A percentile compares a stretch with the other conserved stretches of the same genome.
Evolutionary conservation across 2,113 vertebrate genomes (phyloP).

Genomic region (Erythrocercus mccallii): DNA sequence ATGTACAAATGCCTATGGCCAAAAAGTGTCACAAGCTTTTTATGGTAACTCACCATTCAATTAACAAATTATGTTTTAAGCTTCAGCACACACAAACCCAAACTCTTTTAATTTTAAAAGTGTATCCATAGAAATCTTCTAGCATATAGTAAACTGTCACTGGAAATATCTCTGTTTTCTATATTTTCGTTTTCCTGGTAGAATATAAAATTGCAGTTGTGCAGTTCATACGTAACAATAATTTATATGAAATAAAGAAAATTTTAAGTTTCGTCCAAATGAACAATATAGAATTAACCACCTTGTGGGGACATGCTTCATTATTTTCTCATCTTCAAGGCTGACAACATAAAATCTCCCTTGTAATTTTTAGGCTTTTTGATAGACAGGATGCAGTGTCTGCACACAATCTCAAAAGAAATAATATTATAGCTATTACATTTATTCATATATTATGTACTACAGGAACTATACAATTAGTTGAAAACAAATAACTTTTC

Average conservation of each 20-base stretch:
- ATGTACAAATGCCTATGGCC: not conserved
- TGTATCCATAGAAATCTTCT: not conserved
- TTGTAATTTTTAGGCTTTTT: not conserved
- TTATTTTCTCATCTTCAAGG: slow-evolving; percentile 26
- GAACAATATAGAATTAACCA: not conserved
- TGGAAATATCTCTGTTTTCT: not conserved
- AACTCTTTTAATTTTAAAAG: not conserved
- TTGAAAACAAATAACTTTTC: not conserved
- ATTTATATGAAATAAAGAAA: not conserved
- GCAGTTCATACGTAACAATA: not conserved
- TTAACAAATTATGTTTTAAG: not conserved
- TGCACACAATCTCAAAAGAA: not conserved
- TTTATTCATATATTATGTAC: not conserved
- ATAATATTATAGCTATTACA: not conserved
- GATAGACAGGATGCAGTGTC: not conserved
- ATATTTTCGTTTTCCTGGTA: not conserved
- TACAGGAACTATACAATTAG: not conserved
- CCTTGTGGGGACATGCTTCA: not conserved
- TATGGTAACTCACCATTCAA: not conserved
- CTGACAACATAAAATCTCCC: slow-evolving; percentile 3
- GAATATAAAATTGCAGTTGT: not conserved
- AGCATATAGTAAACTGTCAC: not conserved
- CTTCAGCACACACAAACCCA: not conserved
- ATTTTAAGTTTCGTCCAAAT: not conserved
- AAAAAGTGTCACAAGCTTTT: slow-evolving; percentile 24